Evolutionary conservation across 2,113 vertebrate species (phyloP).

Genomic region (Dolichotis patagonum): DNA sequence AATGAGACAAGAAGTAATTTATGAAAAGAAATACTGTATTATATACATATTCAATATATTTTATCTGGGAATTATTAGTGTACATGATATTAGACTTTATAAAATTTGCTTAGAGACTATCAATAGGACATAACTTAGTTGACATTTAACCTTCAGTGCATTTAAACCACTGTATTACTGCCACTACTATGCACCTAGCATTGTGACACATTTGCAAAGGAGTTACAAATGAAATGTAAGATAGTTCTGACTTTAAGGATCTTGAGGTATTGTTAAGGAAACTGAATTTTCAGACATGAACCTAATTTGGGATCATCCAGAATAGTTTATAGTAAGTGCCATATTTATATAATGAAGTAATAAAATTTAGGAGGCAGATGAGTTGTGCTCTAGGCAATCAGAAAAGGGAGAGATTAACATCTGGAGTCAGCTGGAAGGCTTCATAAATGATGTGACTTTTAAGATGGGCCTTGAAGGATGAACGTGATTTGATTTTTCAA

Average conservation of each 20-base stretch:
- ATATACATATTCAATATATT: slow-evolving; percentile 1
- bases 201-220: not conserved
- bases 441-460: not conserved
- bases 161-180: not conserved
- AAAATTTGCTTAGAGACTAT: not conserved
- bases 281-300: slow-evolving; percentile 49
- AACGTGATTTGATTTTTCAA: slow-evolving; percentile 43
- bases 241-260: not conserved
- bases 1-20: not conserved
- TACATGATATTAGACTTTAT: slow-evolving; percentile 36
- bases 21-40: slow-evolving; percentile 1
- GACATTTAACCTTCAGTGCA: slow-evolving; percentile 9
- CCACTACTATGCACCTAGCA: not conserved
- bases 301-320: not conserved
- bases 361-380: not conserved
- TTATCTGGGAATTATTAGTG: slow-evolving; percentile 1
- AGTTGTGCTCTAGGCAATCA: not conserved
- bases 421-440: not conserved
- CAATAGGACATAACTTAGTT: not conserved
- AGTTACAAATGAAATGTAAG: not conserved
- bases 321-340: slow-evolving; percentile 20
- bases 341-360: not conserved
- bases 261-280: slow-evolving; percentile 43
- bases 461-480: not conserved
- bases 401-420: not conserved